A percentile compares a stretch with the other conserved stretches of the same genome.
These are phyloP conservation scores for Brachionus rubens DNA, from an alignment of 1,140 invertebrate species.

Conservation along the genomic window DNA sequence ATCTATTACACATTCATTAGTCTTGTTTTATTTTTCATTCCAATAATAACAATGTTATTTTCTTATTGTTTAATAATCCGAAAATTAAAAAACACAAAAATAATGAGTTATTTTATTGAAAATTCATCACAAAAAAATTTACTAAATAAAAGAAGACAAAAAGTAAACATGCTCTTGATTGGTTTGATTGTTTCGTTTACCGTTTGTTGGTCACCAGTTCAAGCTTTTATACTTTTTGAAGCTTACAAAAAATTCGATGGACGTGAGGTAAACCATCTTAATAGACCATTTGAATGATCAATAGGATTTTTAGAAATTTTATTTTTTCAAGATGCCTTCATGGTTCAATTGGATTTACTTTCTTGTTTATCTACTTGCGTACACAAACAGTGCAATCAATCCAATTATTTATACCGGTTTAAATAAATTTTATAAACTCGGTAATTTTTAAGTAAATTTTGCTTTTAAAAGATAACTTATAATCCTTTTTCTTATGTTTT, in stretches of 20 bases:
- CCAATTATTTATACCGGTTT: conserved; percentile 63
- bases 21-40: conserved; percentile 55
- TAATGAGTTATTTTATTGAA: conserved; percentile 52
- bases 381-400: conserved; percentile 63
- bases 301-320: no score
- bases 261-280: conserved; percentile 49
- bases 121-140: conserved; percentile 50
- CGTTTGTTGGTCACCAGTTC: conserved; percentile 57
- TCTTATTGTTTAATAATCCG: conserved; percentile 55
- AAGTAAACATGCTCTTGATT: conserved; percentile 61
- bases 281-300: no score
- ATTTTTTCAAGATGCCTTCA: conserved; percentile 55
- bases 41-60: conserved; percentile 54
- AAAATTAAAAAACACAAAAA: conserved; percentile 52
- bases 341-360: conserved; percentile 61
- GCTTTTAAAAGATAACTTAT: neutral
- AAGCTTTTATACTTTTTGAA: conserved; percentile 53
- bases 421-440: conserved; percentile 58
- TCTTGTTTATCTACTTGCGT: conserved; percentile 60
- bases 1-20: conserved; percentile 54
- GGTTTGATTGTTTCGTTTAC: conserved; percentile 60
- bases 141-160: conserved; percentile 54
- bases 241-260: conserved; percentile 50
- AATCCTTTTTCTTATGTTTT: neutral
- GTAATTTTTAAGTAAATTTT: no score